Base-by-base conservation (phyloP, 2,888 invertebrate species). In the Drosophila ezoana region DNA sequence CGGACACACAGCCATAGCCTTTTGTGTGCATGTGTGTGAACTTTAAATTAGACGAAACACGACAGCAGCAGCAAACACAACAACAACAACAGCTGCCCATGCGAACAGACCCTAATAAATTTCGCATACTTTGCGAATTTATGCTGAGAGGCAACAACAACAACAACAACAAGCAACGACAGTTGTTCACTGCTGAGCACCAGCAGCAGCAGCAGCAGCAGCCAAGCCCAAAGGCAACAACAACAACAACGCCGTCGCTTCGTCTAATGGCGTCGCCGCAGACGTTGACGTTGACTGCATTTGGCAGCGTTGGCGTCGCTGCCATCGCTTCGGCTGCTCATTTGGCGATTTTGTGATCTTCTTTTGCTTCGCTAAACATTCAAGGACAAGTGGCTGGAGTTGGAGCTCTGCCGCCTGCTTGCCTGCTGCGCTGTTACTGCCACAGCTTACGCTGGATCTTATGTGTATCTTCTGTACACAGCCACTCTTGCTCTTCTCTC, bases 111-210 rank as follows among this genome's bases (percentile, higher is more conserved):
- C 90, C 90, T 87, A 84, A 90, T 79, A 89, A 90, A 87, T 81
- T 89, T 87, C 89, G 88, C 84, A 89, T 88, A 87, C 84, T 90
- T 90, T 77, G 77, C 87, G 88, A 86, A 86, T 89, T 86, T 86
- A 86, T 86, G 86, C 83, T 89, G 75, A 85, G 88, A 72, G 72
- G 37, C 71, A 86, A 66, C 54, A 65, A 60, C 71, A 77, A 62
- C 72, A 73, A 54, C 43, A 63, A 49, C 63, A 67, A 52, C 47
- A 54, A 59, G 40, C 65, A 67, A 35, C 84, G 72, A 80, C 84
- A 87, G 84, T 89, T 80, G 89, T 77, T 83, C 67, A 52, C 54
- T 53, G 63, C 75, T 64, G 69, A 78, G 37, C 53, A 40, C 45
- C 62, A 35, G 43, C 51, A 60, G 57, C 51, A n/a, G 57, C 51